phyloP scores from a whole-genome alignment of 2,888 invertebrate genomes.

The Candidula unifasciata region DNA sequence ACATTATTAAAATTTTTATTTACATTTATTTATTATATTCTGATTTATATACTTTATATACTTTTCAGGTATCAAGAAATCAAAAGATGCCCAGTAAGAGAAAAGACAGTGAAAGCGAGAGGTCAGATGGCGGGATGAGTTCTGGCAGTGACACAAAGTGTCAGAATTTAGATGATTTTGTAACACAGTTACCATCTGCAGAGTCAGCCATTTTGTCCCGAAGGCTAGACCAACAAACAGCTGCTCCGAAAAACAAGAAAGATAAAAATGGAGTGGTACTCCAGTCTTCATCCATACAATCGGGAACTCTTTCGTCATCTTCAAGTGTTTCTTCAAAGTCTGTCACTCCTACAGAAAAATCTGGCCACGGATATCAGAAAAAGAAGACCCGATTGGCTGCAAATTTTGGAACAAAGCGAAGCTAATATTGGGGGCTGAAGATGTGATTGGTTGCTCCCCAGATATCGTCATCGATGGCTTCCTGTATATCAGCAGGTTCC shows the following conservation, averaged over 20 bases:
- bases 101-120: conserved; percentile 35
- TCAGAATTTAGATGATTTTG: not conserved
- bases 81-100: conserved; percentile 37
- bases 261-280: conserved; percentile 32
- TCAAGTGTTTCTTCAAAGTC: not conserved
- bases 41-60: too few relatives aligned
- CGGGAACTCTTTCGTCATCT: not conserved
- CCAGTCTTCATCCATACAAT: not conserved
- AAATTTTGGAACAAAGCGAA: conserved; percentile 24
- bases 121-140: not conserved
- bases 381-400: conserved; percentile 46
- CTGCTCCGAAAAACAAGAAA: not conserved
- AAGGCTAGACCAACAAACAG: not conserved
- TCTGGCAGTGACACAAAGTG: not conserved
- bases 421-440: not conserved
- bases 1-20: too few relatives aligned
- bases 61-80: conserved; percentile 44
- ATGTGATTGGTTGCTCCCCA: not conserved
- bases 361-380: conserved; percentile 12
- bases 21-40: too few relatives aligned
- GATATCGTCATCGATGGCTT: not conserved
- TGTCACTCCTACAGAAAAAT: not conserved
- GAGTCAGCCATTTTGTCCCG: not conserved
- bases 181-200: not conserved
- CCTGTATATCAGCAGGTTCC: not conserved